These are phyloP conservation scores for Sminthurides aquaticus DNA, from an alignment of 2,888 invertebrate genomes.

Conservation along the genomic window DNA sequence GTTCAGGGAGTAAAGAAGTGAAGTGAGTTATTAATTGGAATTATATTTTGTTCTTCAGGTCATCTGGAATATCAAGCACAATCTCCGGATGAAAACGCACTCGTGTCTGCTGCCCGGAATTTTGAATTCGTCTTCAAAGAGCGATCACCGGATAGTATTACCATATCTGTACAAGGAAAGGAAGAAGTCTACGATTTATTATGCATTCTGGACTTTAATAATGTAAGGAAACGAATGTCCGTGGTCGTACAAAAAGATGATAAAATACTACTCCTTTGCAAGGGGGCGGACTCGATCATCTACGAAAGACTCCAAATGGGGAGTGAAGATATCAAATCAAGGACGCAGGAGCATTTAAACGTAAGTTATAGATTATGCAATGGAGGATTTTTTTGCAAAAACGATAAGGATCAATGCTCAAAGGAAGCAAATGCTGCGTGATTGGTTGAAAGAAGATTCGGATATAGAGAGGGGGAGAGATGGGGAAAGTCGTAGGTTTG, in stretches of 20 bases:
- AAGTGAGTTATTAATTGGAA: not conserved
- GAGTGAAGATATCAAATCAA: constrained; percentile 67
- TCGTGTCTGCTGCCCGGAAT: constrained; percentile 95
- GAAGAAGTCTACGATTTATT: constrained; percentile 73
- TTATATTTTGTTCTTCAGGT: constrained; percentile 43
- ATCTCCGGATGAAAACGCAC: constrained; percentile 94
- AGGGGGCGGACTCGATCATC: constrained; percentile 97
- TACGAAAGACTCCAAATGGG: constrained; percentile 79
- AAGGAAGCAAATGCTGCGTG: too few relatives aligned
- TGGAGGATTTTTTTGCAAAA: too few relatives aligned
- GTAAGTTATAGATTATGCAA: constrained; percentile 54
- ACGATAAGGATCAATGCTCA: not conserved
- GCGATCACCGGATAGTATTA: constrained; percentile 83
- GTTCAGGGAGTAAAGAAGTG: too few relatives aligned
- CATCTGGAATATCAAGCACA: constrained; percentile 84
- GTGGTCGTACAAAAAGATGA: constrained; percentile 76
- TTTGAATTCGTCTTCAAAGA: constrained; percentile 98
- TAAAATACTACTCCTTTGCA: constrained; percentile 82
- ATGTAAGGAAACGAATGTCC: constrained; percentile 97
- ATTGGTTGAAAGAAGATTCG: too few relatives aligned
- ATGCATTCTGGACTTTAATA: constrained; percentile 98
- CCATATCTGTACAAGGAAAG: constrained; percentile 66
- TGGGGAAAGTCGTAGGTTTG: too few relatives aligned
- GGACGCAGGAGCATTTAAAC: constrained; percentile 88
- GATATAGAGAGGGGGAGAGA: too few relatives aligned